These are phyloP conservation scores for Magallana gigas DNA, from an alignment of 1,140 invertebrate species.

Conservation along the genomic window DNA sequence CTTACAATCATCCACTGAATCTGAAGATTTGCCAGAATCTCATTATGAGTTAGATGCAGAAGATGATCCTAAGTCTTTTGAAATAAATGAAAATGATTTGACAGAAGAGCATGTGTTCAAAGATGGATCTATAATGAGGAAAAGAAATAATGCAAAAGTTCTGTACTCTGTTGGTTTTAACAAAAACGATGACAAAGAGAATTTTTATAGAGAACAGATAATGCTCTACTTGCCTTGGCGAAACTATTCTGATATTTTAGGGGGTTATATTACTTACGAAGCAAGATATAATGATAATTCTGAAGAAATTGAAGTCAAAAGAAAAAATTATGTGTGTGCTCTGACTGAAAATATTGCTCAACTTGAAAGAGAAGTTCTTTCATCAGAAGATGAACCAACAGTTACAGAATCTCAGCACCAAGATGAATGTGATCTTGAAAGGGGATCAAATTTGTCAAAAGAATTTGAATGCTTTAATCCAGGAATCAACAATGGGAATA, in stretches of 20 bases:
- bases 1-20: background rate
- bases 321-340: background rate
- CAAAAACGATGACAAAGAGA: conserved; percentile 37
- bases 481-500: background rate
- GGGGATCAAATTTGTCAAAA: background rate
- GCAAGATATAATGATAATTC: background rate
- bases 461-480: conserved; percentile 8
- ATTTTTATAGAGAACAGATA: conserved; percentile 47
- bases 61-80: background rate
- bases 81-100: background rate
- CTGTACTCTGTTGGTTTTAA: background rate
- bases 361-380: background rate
- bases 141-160: conserved; percentile 10
- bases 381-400: background rate
- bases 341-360: no score
- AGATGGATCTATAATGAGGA: conserved; percentile 3
- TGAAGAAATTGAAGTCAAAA: background rate
- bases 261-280: background rate
- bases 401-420: background rate
- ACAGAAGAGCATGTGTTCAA: background rate
- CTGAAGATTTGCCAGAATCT: conserved; percentile 16
- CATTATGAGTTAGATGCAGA: background rate
- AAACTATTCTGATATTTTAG: conserved; percentile 19
- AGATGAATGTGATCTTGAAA: background rate
- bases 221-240: conserved; percentile 49